A percentile compares a stretch with the other conserved stretches of the same genome.
phyloP scores from a whole-genome alignment of 1,140 invertebrate genomes.

The Apis florea region DNA sequence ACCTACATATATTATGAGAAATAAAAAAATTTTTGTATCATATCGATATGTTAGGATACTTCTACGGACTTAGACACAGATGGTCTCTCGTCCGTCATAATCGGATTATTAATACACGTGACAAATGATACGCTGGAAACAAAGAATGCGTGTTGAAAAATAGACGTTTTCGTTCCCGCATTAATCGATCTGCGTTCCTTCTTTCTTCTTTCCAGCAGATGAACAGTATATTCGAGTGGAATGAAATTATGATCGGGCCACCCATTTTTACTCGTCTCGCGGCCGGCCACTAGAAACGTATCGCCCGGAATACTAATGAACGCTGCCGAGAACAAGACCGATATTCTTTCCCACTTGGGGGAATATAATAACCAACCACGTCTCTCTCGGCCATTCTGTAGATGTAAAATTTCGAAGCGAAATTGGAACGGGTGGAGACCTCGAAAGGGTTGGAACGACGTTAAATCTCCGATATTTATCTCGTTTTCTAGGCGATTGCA shows the following conservation, averaged over 20 bases:
- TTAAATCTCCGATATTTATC: slow-evolving; percentile 6
- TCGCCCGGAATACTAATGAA: slow-evolving; percentile 62
- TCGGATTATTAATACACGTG: too few relatives aligned
- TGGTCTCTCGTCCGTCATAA: too few relatives aligned
- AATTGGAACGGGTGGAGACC: slow-evolving; percentile 42
- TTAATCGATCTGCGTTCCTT: too few relatives aligned
- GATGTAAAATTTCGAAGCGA: slow-evolving; percentile 32
- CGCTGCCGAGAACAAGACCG: slow-evolving; percentile 56
- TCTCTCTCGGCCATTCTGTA: slow-evolving; percentile 36
- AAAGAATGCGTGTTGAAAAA: too few relatives aligned
- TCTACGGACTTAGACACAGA: too few relatives aligned
- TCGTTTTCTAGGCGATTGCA: not conserved
- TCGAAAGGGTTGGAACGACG: not conserved
- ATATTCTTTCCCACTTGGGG: slow-evolving; percentile 58
- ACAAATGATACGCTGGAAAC: too few relatives aligned
- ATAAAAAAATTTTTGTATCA: too few relatives aligned
- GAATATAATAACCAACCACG: slow-evolving; percentile 24
- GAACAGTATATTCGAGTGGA: slow-evolving; percentile 18
- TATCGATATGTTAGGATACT: too few relatives aligned
- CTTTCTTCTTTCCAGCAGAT: too few relatives aligned
- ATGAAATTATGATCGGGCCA: slow-evolving; percentile 54
- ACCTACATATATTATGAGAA: too few relatives aligned
- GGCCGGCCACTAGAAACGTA: slow-evolving; percentile 49
- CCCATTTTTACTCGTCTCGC: slow-evolving; percentile 34
- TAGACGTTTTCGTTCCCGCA: too few relatives aligned